These are phyloP conservation scores for Aplodontia rufa DNA, from an alignment of 2,113 vertebrate genomes.

Conservation along the genomic window DNA sequence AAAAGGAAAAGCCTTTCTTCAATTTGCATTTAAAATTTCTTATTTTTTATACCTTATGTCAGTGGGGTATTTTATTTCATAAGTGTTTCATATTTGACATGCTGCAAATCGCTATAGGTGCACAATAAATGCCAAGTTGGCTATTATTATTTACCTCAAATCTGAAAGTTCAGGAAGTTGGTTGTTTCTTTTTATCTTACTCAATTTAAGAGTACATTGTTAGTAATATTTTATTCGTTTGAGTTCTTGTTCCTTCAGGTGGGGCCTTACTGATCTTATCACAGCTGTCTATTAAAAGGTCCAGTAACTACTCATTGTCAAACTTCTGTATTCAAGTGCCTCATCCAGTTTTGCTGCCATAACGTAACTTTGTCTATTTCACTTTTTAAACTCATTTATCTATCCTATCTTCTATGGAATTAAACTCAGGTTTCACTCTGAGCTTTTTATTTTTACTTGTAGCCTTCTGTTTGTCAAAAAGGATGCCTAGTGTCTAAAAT, in stretches of 20 bases:
- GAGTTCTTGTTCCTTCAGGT: neutral
- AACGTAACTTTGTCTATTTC: neutral
- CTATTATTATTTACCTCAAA: slow-evolving; percentile 17
- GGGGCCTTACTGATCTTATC: neutral
- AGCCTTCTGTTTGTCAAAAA: neutral
- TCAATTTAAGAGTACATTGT: neutral
- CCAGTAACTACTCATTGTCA: neutral
- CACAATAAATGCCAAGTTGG: neutral
- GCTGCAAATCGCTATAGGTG: neutral
- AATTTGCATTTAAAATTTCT: slow-evolving; percentile 1
- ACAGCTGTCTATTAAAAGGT: neutral
- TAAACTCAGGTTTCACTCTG: neutral
- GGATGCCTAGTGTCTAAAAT: neutral
- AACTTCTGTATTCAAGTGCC: neutral
- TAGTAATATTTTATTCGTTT: neutral
- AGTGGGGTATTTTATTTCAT: neutral
- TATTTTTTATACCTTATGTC: neutral
- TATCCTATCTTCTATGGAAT: neutral
- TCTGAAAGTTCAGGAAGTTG: slow-evolving; percentile 12
- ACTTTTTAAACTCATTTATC: neutral
- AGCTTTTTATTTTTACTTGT: neutral
- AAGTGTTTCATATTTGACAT: neutral
- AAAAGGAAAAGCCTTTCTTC: slow-evolving; percentile 20
- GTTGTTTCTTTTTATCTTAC: neutral
- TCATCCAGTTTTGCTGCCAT: neutral